A percentile compares a stretch with the other conserved stretches of the same genome.
These are phyloP conservation scores for Poeciliopsis gracilis DNA, from an alignment of 2,797 vertebrate genomes.

Conservation along the genomic window DNA sequence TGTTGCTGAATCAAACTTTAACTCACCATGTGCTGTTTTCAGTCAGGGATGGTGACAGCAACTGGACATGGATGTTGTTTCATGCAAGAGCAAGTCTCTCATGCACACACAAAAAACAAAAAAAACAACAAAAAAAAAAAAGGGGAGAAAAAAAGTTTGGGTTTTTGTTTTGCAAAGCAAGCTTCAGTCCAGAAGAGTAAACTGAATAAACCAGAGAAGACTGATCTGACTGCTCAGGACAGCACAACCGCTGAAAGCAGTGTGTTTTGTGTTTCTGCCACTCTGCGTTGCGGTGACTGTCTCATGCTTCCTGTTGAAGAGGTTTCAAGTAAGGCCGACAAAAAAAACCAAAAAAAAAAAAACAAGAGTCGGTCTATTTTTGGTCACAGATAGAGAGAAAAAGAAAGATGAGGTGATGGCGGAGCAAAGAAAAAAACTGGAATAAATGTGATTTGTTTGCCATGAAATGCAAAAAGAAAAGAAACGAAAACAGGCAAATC, in stretches of 20 bases:
- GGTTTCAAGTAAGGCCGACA: slow-evolving; percentile 52
- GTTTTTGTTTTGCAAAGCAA: slow-evolving; percentile 24
- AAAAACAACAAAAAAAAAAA: too few species aligned
- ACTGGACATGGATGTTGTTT: slow-evolving; percentile 4
- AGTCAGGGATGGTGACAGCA: slow-evolving; percentile 15
- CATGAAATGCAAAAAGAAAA: background rate
- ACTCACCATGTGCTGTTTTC: slow-evolving; percentile 31
- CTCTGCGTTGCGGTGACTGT: slow-evolving; percentile 29
- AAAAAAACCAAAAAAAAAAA: slow-evolving; percentile 8
- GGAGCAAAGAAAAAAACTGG: slow-evolving; percentile 9
- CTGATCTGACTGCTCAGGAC: slow-evolving; percentile 23
- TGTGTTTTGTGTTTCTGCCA: background rate
- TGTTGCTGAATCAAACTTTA: slow-evolving; percentile 47
- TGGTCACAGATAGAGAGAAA: slow-evolving; percentile 31
- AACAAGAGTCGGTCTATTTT: slow-evolving; percentile 58
- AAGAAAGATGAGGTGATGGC: slow-evolving; percentile 31
- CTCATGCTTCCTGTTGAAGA: slow-evolving; percentile 66
- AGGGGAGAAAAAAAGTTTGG: background rate
- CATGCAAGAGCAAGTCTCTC: background rate
- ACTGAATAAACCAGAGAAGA: slow-evolving; percentile 10
- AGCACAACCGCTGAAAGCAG: slow-evolving; percentile 29
- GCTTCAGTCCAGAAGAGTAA: slow-evolving; percentile 21
- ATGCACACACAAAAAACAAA: background rate
- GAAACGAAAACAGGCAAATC: background rate
- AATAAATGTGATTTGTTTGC: background rate